Percentiles rank a stretch among this genome's conserved stretches.
Evolutionary conservation across 1,140 invertebrate genomes (phyloP).

Genomic region (Meloidogyne floridensis): DNA sequence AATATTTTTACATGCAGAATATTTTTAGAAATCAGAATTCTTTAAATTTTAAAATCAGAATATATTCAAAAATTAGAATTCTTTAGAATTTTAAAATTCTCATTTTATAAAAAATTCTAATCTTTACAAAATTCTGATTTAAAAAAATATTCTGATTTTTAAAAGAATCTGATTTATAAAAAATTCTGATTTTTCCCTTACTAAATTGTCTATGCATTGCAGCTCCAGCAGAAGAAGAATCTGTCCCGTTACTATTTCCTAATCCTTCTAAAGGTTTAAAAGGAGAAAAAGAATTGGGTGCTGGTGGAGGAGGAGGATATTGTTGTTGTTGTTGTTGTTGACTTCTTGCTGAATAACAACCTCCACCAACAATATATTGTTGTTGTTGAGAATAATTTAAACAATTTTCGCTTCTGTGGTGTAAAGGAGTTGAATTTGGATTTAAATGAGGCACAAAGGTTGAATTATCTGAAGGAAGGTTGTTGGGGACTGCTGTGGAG

Average conservation of each 20-base stretch:
- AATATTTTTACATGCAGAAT: no score
- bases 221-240: conserved; percentile 11
- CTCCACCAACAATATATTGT: not conserved
- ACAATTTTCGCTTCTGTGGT: conserved; percentile 27
- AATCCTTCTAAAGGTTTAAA: conserved; percentile 11
- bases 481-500: not conserved
- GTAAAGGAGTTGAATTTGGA: not conserved
- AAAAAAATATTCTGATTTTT: no score
- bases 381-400: not conserved
- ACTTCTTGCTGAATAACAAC: not conserved
- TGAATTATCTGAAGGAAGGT: not conserved
- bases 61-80: no score
- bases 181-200: not conserved
- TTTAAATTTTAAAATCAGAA: no score
- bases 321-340: conserved; percentile 1
- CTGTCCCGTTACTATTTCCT: conserved; percentile 7
- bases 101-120: no score
- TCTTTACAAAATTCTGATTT: no score
- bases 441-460: not conserved
- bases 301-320: not conserved
- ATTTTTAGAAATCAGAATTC: no score
- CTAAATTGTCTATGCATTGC: conserved; percentile 31
- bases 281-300: not conserved
- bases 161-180: no score
- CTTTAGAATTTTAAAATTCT: no score